These are phyloP conservation scores for Calephelis nemesis DNA, from an alignment of 1,140 invertebrate species.

Conservation along the genomic window DNA sequence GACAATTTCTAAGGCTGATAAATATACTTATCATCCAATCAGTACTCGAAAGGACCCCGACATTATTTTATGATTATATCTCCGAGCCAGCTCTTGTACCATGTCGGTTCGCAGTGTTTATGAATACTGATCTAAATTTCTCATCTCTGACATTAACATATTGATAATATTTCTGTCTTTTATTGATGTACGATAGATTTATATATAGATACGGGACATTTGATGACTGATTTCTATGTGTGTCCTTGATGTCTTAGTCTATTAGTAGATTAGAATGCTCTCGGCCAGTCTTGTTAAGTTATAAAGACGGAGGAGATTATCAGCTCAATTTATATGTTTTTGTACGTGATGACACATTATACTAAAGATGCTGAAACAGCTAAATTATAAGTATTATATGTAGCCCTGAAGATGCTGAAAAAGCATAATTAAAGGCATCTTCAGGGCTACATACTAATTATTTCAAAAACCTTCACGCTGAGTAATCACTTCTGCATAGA, in stretches of 20 bases:
- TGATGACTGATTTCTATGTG: neutral
- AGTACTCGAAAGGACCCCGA: conserved; percentile 37
- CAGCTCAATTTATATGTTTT: no score
- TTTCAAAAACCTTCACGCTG: no score
- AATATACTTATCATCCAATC: conserved; percentile 51
- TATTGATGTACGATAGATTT: conserved; percentile 63
- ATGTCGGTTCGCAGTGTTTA: conserved; percentile 59
- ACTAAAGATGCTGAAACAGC: no score
- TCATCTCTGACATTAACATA: conserved; percentile 75
- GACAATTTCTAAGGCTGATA: conserved; percentile 36
- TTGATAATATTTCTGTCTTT: conserved; percentile 60
- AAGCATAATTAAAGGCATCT: no score
- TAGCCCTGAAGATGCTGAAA: no score
- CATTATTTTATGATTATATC: conserved; percentile 67
- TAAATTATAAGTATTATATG: no score
- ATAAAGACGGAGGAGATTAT: no score
- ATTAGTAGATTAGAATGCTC: neutral
- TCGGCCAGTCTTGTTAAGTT: no score
- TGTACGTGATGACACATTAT: no score
- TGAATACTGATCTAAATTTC: conserved; percentile 62
- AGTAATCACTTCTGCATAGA: no score
- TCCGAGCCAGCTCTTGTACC: conserved; percentile 54
- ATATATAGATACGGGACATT: neutral
- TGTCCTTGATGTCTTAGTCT: neutral
- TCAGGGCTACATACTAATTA: no score